Conservation (phyloP, 2,797 vertebrate genomes). For the Odontamblyopus rebecca region DNA sequence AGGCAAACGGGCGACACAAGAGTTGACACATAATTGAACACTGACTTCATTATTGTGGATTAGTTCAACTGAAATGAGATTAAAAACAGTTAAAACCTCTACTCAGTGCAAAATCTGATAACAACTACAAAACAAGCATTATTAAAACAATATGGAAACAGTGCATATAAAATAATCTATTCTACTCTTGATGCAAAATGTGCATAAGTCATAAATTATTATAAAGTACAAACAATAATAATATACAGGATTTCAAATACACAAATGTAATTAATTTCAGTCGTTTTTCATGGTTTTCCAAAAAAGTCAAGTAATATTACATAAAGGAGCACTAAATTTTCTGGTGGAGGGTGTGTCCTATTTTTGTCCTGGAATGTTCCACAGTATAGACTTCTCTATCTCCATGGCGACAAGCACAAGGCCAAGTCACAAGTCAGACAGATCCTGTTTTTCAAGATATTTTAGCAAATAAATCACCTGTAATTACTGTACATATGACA, state of each 20-base stretch:
- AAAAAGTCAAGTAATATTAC: neutral
- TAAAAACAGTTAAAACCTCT: neutral
- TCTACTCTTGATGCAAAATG: conserved; percentile 10
- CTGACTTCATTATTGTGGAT: neutral
- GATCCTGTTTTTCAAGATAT: too few species aligned
- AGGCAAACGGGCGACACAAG: too few species aligned
- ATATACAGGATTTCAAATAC: neutral
- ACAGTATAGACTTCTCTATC: too few species aligned
- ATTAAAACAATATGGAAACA: conserved; percentile 33
- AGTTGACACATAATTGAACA: neutral
- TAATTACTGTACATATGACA: too few species aligned
- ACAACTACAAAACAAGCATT: neutral
- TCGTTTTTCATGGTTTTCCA: neutral
- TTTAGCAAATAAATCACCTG: too few species aligned
- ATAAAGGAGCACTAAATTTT: neutral
- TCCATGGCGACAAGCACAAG: too few species aligned
- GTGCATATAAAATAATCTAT: neutral
- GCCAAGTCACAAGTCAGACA: too few species aligned
- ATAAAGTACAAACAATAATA: conserved; percentile 3
- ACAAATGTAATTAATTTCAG: conserved; percentile 9
- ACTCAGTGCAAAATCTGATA: neutral
- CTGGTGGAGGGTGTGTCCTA: neutral
- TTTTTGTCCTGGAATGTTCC: neutral
- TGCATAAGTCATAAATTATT: neutral
- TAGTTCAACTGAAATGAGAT: neutral